Evolutionary conservation across 2,888 invertebrate species (phyloP), one percentile per base, ranked within the genome.

Genomic region (Trissolcus japonicus): DNA sequence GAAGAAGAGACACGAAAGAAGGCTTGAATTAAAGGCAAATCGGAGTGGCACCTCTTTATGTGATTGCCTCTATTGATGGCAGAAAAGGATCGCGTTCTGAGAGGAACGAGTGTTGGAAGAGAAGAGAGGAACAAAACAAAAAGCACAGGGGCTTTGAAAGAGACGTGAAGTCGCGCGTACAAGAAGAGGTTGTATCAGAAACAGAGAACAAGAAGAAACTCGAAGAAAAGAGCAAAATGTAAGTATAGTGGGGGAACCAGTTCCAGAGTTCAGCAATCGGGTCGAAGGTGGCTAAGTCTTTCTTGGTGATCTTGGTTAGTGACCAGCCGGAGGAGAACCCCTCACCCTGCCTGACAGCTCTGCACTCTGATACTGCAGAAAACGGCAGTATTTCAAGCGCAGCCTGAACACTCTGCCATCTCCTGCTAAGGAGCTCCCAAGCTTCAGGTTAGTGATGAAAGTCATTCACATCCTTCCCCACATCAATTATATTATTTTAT

Each of bases 221-320:
- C 35, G 48, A 54, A 56, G 65, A 75, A 68, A 79, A 79, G 68
- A 77, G 76, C 66, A 55, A 62, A 65, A 71, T 65, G 60, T 66
- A 65, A 2, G 19, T 11, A 35, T 57, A 72, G 79, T 77, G 77
- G 79, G 77, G 79, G 79, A 77, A 79, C 77, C 77, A 74, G 79
- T 77, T 79, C 67, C 75, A 79, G 79, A 76, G 79, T 79, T 79
- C 79, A 79, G 76, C 72, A 78, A 69, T 76, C 77, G 77, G 79
- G 79, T 79, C 77, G 79, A 79, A 79, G 79, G 79, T 79, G 79
- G 79, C 69, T 78, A 69, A 75, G 77, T 76, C 56, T 71, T 71
- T 79, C 77, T 78, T 76, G 69, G 72, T 72, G 77, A 79, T 77
- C 69, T 79, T 78, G 79, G 75, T 71, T 78, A 75, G 77, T 79